Conservation (phyloP, 2,797 vertebrate genomes). For the Gallinago nigripennis region DNA sequence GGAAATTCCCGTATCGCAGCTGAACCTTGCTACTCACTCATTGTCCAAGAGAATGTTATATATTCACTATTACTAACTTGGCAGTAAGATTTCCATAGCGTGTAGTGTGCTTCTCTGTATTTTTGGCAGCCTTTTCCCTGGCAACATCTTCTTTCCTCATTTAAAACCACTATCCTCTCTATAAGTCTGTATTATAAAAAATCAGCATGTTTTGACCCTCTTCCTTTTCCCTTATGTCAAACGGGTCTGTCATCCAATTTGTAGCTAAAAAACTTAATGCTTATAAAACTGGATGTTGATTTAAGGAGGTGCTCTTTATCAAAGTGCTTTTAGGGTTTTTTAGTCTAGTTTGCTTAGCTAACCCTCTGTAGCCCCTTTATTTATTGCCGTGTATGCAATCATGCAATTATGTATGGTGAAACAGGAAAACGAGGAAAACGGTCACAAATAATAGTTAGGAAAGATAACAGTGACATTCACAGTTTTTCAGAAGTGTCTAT, state of each 20-base stretch:
- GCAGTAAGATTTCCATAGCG: background rate
- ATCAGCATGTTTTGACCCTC: background rate
- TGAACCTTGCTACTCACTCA: background rate
- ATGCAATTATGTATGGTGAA: background rate
- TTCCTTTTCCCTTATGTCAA: background rate
- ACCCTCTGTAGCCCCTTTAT: background rate
- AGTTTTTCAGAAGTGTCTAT: background rate
- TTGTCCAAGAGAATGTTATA: background rate
- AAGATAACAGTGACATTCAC: background rate
- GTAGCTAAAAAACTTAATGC: background rate
- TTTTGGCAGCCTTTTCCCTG: conserved; percentile 6
- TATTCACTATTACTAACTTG: background rate
- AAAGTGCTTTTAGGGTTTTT: background rate
- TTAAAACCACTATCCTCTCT: background rate
- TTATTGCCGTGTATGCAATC: background rate
- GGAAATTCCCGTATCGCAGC: background rate
- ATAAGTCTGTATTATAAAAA: background rate
- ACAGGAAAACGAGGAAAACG: background rate
- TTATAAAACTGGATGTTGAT: background rate
- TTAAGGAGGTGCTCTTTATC: background rate
- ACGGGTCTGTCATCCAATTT: background rate
- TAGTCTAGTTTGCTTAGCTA: background rate
- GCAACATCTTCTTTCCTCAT: background rate
- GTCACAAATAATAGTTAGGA: background rate
- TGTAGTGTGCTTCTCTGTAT: background rate